These are phyloP conservation scores for Pogonognathellus flavescens DNA, from an alignment of 1,140 invertebrate species.

Conservation along the genomic window DNA sequence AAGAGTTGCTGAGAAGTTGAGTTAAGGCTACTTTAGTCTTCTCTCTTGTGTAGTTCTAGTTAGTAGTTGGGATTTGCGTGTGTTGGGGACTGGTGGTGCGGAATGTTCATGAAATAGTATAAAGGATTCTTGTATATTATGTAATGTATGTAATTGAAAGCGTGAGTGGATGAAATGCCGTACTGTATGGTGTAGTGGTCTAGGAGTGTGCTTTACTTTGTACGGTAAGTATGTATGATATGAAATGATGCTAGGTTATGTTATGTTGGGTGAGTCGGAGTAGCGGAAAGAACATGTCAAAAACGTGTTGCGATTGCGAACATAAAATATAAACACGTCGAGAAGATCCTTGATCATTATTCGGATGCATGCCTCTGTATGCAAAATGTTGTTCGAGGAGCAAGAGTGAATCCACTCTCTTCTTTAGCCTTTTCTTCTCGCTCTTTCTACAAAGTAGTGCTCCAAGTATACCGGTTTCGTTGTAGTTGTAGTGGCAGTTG, in stretches of 20 bases:
- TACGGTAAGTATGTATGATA: neutral
- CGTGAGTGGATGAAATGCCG: constrained; percentile 33
- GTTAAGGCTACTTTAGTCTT: constrained; percentile 44
- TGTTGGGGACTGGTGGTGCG: neutral
- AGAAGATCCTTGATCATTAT: constrained; percentile 67
- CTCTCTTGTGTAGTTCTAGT: neutral
- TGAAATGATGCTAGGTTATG: constrained; percentile 34
- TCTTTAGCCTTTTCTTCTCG: constrained; percentile 31
- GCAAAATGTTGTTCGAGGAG: constrained; percentile 59
- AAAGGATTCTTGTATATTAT: constrained; percentile 36
- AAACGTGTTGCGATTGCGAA: constrained; percentile 64
- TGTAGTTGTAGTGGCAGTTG: constrained; percentile 3
- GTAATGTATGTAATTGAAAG: constrained; percentile 49
- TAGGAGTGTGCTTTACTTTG: too few relatives aligned
- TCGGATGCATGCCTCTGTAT: constrained; percentile 64
- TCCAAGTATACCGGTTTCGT: neutral
- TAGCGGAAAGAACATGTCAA: constrained; percentile 62
- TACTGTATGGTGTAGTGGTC: neutral
- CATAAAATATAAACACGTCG: constrained; percentile 66
- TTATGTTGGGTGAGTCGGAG: constrained; percentile 45
- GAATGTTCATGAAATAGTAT: constrained; percentile 26
- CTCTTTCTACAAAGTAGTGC: neutral
- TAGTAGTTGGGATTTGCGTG: constrained; percentile 34
- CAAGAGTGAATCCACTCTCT: constrained; percentile 50
- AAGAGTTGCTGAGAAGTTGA: constrained; percentile 43